Evolutionary conservation across 2,113 vertebrate species (phyloP).

Genomic region (Galbula dea): DNA sequence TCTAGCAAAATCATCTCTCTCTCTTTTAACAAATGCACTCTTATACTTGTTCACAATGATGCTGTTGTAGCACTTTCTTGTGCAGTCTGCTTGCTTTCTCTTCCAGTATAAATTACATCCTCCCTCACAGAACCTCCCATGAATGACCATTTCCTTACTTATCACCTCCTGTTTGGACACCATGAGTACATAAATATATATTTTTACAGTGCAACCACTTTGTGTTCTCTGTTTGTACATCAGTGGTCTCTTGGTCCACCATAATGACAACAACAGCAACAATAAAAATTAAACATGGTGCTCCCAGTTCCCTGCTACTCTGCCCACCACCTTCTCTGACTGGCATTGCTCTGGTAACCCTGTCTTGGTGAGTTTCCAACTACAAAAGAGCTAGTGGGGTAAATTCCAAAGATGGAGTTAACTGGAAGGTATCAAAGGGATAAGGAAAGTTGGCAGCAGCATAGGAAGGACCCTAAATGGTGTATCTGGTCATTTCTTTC

Average conservation of each 20-base stretch:
- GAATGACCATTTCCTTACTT: neutral
- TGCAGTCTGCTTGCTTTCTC: neutral
- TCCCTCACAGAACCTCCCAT: neutral
- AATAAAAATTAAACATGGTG: neutral
- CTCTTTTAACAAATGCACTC: neutral
- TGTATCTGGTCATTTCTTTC: neutral
- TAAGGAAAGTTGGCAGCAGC: neutral
- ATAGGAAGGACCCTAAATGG: neutral
- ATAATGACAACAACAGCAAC: neutral
- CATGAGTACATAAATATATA: neutral
- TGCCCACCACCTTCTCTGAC: neutral
- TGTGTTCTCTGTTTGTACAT: neutral
- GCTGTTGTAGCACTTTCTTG: neutral
- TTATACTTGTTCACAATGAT: neutral
- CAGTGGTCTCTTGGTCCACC: neutral
- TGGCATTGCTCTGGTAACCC: neutral
- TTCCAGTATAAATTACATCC: neutral
- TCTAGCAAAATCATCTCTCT: neutral
- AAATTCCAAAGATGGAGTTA: neutral
- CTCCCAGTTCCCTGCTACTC: neutral
- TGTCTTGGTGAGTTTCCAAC: neutral
- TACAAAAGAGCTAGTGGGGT: neutral
- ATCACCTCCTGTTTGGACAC: neutral
- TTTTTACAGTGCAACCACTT: neutral
- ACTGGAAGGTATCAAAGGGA: neutral